Conservation (phyloP, 30 jellyfish, hydroid and myxozoan species). For the Cassiopea xamachana region DNA sequence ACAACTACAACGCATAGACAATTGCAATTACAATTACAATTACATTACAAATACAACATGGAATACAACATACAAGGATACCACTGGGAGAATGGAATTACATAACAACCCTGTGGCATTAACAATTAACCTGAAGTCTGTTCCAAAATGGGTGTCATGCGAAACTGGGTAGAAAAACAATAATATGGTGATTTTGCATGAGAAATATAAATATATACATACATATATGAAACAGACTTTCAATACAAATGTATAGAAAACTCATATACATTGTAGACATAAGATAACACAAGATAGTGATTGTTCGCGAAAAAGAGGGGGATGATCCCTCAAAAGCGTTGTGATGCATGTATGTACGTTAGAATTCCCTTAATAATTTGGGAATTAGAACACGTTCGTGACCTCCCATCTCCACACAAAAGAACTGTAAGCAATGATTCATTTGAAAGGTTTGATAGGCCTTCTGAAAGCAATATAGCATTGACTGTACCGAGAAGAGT, state of each 20-base stretch:
- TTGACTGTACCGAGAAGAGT: conserved; percentile 37
- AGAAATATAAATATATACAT: background rate
- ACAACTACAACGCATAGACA: too few relatives aligned
- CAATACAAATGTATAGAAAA: background rate
- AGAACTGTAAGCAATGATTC: conserved; percentile 10
- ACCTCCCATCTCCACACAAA: conserved; percentile 33
- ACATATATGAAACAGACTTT: conserved; percentile 2
- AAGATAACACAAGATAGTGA: background rate
- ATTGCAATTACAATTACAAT: too few relatives aligned
- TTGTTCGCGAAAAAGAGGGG: conserved; percentile 8
- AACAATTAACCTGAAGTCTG: conserved; percentile 11
- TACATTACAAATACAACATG: too few relatives aligned
- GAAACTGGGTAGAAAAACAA: background rate
- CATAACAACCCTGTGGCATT: conserved; percentile 22
- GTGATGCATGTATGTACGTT: conserved; percentile 16
- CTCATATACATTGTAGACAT: background rate
- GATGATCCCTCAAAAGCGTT: conserved; percentile 11
- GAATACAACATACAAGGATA: background rate
- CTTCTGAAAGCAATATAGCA: conserved; percentile 17
- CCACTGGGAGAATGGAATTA: conserved; percentile 4
- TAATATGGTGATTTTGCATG: background rate
- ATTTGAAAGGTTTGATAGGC: conserved; percentile 33
- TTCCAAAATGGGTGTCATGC: conserved; percentile 9
- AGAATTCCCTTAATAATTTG: conserved; percentile 34
- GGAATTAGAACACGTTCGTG: conserved; percentile 1